Percentiles rank a stretch among this genome's conserved stretches.
Evolutionary conservation across 2,888 invertebrate genomes (phyloP).

Genomic region (Steinernema hermaphroditum): DNA sequence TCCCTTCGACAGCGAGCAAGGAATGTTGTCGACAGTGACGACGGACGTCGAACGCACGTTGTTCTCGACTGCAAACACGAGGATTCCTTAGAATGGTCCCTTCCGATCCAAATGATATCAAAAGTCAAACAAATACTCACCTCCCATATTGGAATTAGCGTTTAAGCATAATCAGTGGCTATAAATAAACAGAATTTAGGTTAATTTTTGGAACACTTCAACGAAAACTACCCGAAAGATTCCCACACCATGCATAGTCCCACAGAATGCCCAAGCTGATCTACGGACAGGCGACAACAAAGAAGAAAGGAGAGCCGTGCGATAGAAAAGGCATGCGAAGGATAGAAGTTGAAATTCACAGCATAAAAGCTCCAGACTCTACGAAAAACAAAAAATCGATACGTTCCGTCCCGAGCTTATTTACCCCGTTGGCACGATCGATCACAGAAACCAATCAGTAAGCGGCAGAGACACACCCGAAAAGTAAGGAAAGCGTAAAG

Average conservation of each 20-base stretch:
- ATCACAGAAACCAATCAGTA: background rate
- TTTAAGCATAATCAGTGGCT: constrained; percentile 26
- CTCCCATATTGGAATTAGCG: constrained; percentile 27
- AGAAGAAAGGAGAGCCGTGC: background rate
- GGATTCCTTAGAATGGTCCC: background rate
- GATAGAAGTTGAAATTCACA: background rate
- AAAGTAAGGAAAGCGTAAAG: background rate
- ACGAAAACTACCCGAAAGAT: background rate
- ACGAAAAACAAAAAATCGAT: too few relatives aligned
- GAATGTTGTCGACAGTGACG: constrained; percentile 31
- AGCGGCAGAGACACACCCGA: background rate
- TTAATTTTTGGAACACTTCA: background rate
- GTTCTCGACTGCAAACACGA: constrained; percentile 9
- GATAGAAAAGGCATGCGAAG: background rate
- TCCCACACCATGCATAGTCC: background rate
- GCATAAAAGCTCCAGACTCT: too few relatives aligned
- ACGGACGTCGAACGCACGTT: constrained; percentile 27
- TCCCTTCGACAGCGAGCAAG: constrained; percentile 26
- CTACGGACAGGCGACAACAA: background rate
- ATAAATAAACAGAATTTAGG: constrained; percentile 25
- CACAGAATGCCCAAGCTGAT: background rate
- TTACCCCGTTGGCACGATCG: too few relatives aligned
- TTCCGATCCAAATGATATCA: background rate
- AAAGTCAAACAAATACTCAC: constrained; percentile 10
- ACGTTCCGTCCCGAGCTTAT: too few relatives aligned